Base-by-base conservation (phyloP, 2,113 vertebrate species). In the Toxostoma redivivum region DNA sequence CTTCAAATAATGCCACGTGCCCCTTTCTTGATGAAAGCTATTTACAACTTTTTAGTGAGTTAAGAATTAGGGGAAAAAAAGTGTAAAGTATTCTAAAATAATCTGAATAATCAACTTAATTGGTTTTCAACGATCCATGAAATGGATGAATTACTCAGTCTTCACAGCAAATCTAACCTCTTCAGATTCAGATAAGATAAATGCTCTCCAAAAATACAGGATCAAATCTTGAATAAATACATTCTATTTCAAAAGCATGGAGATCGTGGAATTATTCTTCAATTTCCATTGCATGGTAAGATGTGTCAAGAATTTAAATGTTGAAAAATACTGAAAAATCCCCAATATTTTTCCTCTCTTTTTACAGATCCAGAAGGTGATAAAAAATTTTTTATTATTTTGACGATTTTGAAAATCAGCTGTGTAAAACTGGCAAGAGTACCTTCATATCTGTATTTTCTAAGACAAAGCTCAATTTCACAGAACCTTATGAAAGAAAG, bases 101-200 rank as follows among this genome's bases (percentile, higher is more conserved):
- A 90, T 86, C 58, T 80, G 61, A 95, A 92, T 92, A 92, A 94
- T 95, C 78, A 95, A 70, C 45, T 61, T 74, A 69, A 92, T 91
- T 81, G 4, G 0, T 92, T 92, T 93, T 81, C 42, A 61, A 21
- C 47, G 60, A 35, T 82, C 86, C 61, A 62, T 94, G 42, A 96
- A 95, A 86, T 14, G 93, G 16, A 81, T 62, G 12, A 96, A 83
- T 97, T 94, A 88, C 88, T 97, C 86, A 86, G n/a, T 90, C 67
- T 95, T 91, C 74, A 81, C 50, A 77, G 38, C 15, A 93, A 84
- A 88, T 66, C 48, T 83, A 83, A 86, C 78, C 28, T 92, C 79
- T 90, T 88, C 54, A 94, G 86, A 94, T 94, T 94, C 82, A 76
- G 81, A 60, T 85, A 87, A 95, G 66, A 85, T 88, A 93, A 94